Evolutionary conservation across 1,140 invertebrate species (phyloP), one percentile per base, ranked within the genome.

Genomic region (Magallana ariakensis): DNA sequence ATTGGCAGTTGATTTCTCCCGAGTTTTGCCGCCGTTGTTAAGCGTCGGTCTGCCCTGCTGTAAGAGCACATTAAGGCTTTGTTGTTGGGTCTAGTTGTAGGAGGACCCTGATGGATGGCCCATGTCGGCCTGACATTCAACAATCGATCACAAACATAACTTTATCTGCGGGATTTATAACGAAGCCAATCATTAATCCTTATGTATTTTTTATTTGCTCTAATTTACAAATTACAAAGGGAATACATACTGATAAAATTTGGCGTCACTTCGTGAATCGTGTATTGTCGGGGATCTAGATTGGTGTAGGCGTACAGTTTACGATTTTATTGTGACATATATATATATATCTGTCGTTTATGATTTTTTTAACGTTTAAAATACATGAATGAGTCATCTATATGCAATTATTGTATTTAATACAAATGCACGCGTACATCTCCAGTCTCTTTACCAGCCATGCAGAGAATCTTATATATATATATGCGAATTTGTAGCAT

Each of bases 101-200:
- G 66, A 19, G 66, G 66, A 19, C 10, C 15, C 1, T 75, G 66
- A 75, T 75, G 19, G 66, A 75, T 75, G 15, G 19, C 22, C 7
- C 13, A 75, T 75, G 66, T 75, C 66, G 66, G 22, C 11, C 22
- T 26, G 66, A 75, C 66, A 75, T 75, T 19, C 16, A 62, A 26
- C 15, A 11, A 75, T 75, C 3, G 66, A 26, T 26, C 11, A 13
- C 66, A 75, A 33, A 11, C 33, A 46, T 46, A 46, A 46, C 0
- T 46, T 46, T 46, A 46, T 75, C 22, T 75, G 33, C 22, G 33
- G 3, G 66, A 26, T 75, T 26, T 75, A 75, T 13, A 75, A 75
- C 66, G 33, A 75, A 13, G 66, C 19, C 33, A 75, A 75, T 75
- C 66, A 75, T 75, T 75, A 26, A 75, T 75, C 66, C 33, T 26